Evolutionary conservation across 1,140 invertebrate species (phyloP).

Genomic region (Platorchestia sp.): DNA sequence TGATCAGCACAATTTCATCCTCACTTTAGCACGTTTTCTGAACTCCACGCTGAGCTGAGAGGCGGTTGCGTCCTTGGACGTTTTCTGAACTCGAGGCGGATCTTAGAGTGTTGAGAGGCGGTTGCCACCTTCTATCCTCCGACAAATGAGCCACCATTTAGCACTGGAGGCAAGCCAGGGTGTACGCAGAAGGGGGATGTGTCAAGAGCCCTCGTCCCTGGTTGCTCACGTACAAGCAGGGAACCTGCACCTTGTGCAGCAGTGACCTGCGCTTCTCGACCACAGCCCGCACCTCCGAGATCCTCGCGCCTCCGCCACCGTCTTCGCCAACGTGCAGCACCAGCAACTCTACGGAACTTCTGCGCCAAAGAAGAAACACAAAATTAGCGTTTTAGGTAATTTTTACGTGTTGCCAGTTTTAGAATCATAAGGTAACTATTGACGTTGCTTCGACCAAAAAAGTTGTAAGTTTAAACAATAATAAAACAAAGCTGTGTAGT

Average conservation of each 20-base stretch:
- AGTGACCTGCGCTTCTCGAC: constrained; percentile 63
- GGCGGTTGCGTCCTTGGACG: no score
- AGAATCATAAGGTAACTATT: no score
- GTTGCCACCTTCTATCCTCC: no score
- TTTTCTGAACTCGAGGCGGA: no score
- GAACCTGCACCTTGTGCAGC: constrained; percentile 62
- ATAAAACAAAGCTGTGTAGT: no score
- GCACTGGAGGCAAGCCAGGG: constrained; percentile 60
- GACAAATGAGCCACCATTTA: no score
- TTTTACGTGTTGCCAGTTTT: not conserved
- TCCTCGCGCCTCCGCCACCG: constrained; percentile 49
- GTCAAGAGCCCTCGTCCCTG: constrained; percentile 63
- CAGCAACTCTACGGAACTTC: constrained; percentile 46
- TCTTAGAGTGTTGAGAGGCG: no score
- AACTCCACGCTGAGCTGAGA: no score
- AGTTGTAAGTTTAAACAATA: no score
- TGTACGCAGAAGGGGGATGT: constrained; percentile 56
- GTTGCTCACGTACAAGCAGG: constrained; percentile 60
- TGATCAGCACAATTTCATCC: no score
- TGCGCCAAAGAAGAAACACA: not conserved
- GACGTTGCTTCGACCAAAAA: no score
- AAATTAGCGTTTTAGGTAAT: not conserved
- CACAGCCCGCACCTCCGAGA: constrained; percentile 61
- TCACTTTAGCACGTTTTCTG: no score
- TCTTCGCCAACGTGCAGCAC: constrained; percentile 58